Evolutionary conservation across 1,140 invertebrate genomes (phyloP), one percentile per base, ranked within the genome.

Genomic region (Tribolium castaneum): DNA sequence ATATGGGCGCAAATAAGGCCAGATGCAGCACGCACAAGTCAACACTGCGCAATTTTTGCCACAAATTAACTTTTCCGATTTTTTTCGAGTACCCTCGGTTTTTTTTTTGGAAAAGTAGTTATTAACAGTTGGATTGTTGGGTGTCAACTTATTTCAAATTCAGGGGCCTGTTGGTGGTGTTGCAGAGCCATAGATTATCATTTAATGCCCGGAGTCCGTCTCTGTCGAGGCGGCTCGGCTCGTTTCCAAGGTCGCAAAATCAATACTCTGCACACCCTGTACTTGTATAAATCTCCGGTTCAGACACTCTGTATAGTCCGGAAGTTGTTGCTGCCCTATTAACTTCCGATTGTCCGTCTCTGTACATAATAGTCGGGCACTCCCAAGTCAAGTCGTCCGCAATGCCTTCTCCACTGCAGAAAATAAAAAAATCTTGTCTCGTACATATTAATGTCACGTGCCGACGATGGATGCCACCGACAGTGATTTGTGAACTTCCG

Each of bases 401-500:
- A 73, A 73, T 72, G 25, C 25, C 22, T 2, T n/a, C n/a, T n/a
- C n/a, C 39, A 45, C 39, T 45, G 39, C 39, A 45, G 39, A 45
- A 45, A 45, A 39, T 39, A 39, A 45, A 45, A 45, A n/a, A 45
- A 35, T 59, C 75, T 49, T n/a, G 25, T 45, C 75, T 70, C 59
- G 30, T 70, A 76, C 75, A 50, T 52, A 76, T 76, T 76, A 52
- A 70, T 39, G 59, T 76, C 75, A 76, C 75, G 75, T 76, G 75
- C 75, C 75, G 22, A 66, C 59, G 59, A 66, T 13, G 59, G 25
- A 70, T 76, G 34, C 34, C 56, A 50, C 59, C 56, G 75, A 51
- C 75, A 54, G 34, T 76, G 75, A 70, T 76, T 76, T 76, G 75
- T 76, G 75, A 70, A 76, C 75, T 76, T 76, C 75, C 75, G 75